Evolutionary conservation across 2,797 vertebrate species (phyloP), one percentile per base, ranked within the genome.

Genomic region (Tympanoctomys barrerae): DNA sequence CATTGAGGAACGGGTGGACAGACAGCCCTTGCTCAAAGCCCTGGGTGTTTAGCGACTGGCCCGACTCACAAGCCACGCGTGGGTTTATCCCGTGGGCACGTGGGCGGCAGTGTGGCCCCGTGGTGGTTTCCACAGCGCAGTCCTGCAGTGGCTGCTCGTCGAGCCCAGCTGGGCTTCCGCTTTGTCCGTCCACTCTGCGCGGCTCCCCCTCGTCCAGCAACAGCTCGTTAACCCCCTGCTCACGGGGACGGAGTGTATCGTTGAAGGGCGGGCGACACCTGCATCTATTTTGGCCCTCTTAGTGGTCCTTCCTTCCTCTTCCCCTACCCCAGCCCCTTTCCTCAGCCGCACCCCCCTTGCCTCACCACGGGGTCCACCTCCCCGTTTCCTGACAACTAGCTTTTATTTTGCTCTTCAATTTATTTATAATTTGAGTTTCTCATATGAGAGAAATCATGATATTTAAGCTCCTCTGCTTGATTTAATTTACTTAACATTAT

Each of bases 31-130:
- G n/a, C 19, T 8, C 18, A 39, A 6, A 0, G 39, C 26, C 71
- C 71, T 24, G 4, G 11, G 36, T 24, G 36, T 39, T 36, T 70
- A 36, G 3, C 7, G 33, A 36, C 68, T 4, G 68, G 18, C 19
- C 68, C 1, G 8, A 70, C 68, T 36, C 9, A 3, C 18, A 1
- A 1, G 33, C 68, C 2, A n/a, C n/a, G 7, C 2, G 33, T 1
- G 28, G 64, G 7, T 16, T 66, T 31, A 14, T 4, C 64, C 12
- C 31, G 1, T 14, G 5, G 33, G 68, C n/a, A 8, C 2, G n/a
- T 21, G 68, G 9, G 18, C 19, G 2, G 68, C 28, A 68, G 64
- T 6, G 31, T 6, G 31, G 64, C 28, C 64, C 16, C 13, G 2
- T 5, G 31, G 64, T 6, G 31, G 31, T 31, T 33, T 28, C 12